Evolutionary conservation across 2,888 invertebrate genomes (phyloP), one percentile per base, ranked within the genome.

Genomic region (Anarsia innoxiella): DNA sequence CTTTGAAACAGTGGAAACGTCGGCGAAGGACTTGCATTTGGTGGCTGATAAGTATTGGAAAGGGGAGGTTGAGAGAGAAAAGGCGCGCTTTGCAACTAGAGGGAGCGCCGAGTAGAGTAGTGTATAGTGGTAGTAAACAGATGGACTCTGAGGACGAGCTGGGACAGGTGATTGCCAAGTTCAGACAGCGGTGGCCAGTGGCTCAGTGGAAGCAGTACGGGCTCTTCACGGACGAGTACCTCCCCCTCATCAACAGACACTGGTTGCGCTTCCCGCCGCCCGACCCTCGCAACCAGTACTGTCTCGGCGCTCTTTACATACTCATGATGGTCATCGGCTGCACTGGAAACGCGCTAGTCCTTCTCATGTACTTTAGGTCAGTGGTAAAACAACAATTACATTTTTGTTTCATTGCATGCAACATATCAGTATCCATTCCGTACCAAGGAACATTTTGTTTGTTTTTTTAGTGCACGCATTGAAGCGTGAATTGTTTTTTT

Each of bases 251-350:
- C 41, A 91, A 93, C 69, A 66, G 78, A 0, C 90, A 92, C 63
- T 93, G 93, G 93, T 65, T 93, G 52, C 66, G 83, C 45, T 93
- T 89, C 59, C 77, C 86, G 9, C 91, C 92, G 0, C 90, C 91
- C 0, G 62, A 77, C 2, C 77, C 85, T 5, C 54, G 59, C 3
- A 68, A 86, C 23, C 89, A 91, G 59, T 89, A 89, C 53, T 64
- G 80, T 0, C 70, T 93, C 44, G 92, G 88, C 6, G 71, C 73
- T 9, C 54, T 91, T 15, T 92, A 93, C 61, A 59, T 88, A 13
- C 52, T 89, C 19, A 83, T 93, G 57, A 87, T 89, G 66, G 56
- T 86, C 1, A 64, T 89, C 19, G 93, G 93, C 5, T 79, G 88
- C 38, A 75, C 85, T 26, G 93, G 93, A 36, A 93, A 93, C 61